Conservation (phyloP, 2,888 invertebrate genomes). For the Ametastegia equiseti region DNA sequence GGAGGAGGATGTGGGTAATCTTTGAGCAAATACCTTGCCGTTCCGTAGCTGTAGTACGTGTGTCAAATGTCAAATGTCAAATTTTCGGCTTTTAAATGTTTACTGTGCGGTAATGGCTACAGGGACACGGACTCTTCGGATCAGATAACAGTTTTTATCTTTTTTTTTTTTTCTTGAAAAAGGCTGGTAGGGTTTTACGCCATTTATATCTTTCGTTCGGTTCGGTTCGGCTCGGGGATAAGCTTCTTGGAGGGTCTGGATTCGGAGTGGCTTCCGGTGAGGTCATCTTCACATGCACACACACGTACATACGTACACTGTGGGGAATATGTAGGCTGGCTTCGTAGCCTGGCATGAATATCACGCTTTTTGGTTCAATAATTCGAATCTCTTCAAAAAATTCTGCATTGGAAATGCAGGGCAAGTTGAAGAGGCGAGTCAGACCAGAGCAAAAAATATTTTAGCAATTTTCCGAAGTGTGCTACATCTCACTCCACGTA, state of each 20-base stretch:
- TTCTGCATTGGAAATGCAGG: too few species aligned
- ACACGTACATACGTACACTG: not conserved
- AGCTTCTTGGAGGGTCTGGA: constrained; percentile 25
- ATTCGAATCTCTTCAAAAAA: too few species aligned
- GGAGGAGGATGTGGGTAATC: constrained; percentile 16
- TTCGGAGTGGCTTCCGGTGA: constrained; percentile 20
- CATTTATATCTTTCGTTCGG: not conserved
- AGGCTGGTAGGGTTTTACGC: not conserved
- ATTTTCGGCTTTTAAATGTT: not conserved
- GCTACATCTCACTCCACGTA: too few species aligned
- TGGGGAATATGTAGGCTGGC: too few species aligned
- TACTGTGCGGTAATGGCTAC: not conserved
- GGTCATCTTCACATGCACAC: not conserved
- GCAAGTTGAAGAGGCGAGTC: too few species aligned
- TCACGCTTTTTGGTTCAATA: too few species aligned
- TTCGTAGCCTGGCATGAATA: too few species aligned
- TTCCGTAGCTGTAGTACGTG: too few species aligned
- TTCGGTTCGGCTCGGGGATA: not conserved
- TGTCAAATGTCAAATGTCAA: constrained; percentile 32
- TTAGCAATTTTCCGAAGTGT: too few species aligned
- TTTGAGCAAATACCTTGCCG: constrained; percentile 10
- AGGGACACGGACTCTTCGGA: not conserved
- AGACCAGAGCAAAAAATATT: too few species aligned
- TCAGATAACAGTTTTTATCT: constrained; percentile 17
- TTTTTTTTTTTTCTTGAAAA: not conserved